Evolutionary conservation across 2,888 invertebrate species (phyloP).

Genomic region (Tetranychus truncatus): DNA sequence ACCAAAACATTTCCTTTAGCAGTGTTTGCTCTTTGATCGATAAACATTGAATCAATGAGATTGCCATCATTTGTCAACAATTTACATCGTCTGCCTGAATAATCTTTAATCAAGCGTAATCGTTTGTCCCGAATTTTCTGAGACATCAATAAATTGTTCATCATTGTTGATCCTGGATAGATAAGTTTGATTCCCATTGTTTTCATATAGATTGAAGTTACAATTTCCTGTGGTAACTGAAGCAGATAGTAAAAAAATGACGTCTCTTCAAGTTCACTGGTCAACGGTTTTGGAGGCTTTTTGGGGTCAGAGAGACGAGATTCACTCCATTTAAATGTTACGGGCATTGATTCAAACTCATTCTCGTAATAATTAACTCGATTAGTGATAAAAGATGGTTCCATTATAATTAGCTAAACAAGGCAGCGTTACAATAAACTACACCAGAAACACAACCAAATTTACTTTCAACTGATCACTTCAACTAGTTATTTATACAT

Average conservation of each 20-base stretch:
- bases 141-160: constrained; percentile 44
- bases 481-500: no score
- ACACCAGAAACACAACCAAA: no score
- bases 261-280: background rate
- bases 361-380: background rate
- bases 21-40: constrained; percentile 48
- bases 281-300: constrained; percentile 14
- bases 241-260: constrained; percentile 9
- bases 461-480: no score
- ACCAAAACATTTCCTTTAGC: constrained; percentile 48
- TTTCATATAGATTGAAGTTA: constrained; percentile 60
- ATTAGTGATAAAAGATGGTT: background rate
- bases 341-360: constrained; percentile 67
- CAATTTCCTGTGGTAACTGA: constrained; percentile 21
- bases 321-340: constrained; percentile 45
- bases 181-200: constrained; percentile 71
- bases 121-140: constrained; percentile 16
- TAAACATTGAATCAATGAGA: constrained; percentile 68
- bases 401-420: background rate
- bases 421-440: no score
- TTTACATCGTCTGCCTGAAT: constrained; percentile 60
- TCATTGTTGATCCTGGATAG: constrained; percentile 66
- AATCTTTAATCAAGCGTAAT: constrained; percentile 28
- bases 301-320: constrained; percentile 12
- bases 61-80: constrained; percentile 59